Evolutionary conservation across 2,888 invertebrate species (phyloP).

Genomic region (Ophion costatus): DNA sequence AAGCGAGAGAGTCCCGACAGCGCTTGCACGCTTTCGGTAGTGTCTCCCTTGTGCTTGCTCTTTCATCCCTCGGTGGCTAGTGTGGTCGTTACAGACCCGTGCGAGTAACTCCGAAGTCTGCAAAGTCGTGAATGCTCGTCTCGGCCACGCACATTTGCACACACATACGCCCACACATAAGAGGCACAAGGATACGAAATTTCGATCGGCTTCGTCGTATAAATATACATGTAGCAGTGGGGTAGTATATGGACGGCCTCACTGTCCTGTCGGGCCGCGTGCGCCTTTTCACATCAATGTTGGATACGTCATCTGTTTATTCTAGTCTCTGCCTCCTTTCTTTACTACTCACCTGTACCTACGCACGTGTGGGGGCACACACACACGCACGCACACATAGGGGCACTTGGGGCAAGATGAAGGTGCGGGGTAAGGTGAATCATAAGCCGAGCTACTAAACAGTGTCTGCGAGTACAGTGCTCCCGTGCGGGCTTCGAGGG

Average conservation of each 20-base stretch:
- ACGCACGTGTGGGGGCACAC: no score
- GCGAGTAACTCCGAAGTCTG: slow-evolving; percentile 37
- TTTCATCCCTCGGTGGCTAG: slow-evolving; percentile 19
- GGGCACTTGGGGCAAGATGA: no score
- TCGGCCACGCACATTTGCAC: background rate
- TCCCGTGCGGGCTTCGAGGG: no score
- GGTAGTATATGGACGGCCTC: slow-evolving; percentile 19
- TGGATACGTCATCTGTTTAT: slow-evolving; percentile 38
- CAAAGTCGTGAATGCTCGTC: slow-evolving; percentile 14
- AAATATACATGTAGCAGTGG: background rate
- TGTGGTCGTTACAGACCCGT: slow-evolving; percentile 40
- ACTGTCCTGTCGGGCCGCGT: slow-evolving; percentile 33
- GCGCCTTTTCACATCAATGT: slow-evolving; percentile 39
- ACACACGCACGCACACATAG: no score
- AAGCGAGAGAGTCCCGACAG: slow-evolving; percentile 18
- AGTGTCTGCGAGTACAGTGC: no score
- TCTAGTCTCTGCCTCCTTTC: slow-evolving; percentile 7
- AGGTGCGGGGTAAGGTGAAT: no score
- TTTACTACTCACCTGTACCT: background rate
- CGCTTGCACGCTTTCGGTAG: slow-evolving; percentile 15
- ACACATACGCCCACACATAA: background rate
- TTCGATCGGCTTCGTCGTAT: slow-evolving; percentile 62
- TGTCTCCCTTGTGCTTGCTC: background rate
- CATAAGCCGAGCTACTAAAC: no score
- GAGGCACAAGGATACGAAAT: slow-evolving; percentile 59